Evolutionary conservation across 1,140 invertebrate genomes (phyloP), one percentile per base, ranked within the genome.

Genomic region (Drosophila parabipectinata): DNA sequence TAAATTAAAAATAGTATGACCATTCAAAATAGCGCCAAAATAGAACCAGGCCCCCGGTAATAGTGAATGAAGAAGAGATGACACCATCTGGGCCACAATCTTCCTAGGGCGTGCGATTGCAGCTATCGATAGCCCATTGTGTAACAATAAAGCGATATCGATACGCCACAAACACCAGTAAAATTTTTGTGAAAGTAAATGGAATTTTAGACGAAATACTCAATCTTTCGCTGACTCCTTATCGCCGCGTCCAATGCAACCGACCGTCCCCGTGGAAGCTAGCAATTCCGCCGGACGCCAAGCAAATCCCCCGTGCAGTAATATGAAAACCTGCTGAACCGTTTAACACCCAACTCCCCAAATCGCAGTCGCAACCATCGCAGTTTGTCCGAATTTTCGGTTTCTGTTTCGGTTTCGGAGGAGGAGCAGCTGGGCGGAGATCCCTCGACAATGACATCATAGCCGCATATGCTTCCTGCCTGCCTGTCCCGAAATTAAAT

Each of bases 361-460:
- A 62, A 52, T 32, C 26, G 37, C 45, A 51, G 62, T 50, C 15
- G 57, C 47, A 62, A 59, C 41, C 30, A 57, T 32, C 61, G 59
- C 45, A 52, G 26, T 51, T 62, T 41, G 45, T 37, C 45, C 26
- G 63, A 47, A 24, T 47, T 47, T 47, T 47, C 44, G 44, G 44
- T 47, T 47, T 47, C 41, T 6, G 41, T 44, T 44, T 44, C 41
- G 48, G 47, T 34, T 63, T 52, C 34, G 50, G 47, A 45, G 21
- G 15, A 60, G 63, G 51, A 34, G 58, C 44, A 53, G 50, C 56
- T 50, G 66, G 59, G 54, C 51, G 74, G 77, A 60, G 80, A 69
- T 69, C 78, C 76, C 76, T 71, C 72, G 72, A 75, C 72, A 78
- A 83, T 83, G 79, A 81, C 79, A 81, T 81, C 79, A 81, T 81